phyloP scores from a whole-genome alignment of 1,140 invertebrate species.

The Bicyclus anynana region DNA sequence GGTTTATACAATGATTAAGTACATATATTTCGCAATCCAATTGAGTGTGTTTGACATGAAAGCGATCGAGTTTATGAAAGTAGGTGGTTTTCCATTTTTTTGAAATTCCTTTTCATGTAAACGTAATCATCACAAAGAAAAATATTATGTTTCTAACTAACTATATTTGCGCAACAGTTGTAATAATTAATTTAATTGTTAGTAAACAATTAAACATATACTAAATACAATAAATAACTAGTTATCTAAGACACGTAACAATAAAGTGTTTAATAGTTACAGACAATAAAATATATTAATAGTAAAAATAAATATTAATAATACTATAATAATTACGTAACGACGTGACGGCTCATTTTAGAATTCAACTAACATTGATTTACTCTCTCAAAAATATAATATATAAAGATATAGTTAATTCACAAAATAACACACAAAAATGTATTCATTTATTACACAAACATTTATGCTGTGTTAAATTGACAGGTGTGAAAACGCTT shows the following conservation, averaged over 20 bases:
- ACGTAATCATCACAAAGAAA: neutral
- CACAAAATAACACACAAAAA: constrained; percentile 9
- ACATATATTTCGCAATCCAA: too few species aligned
- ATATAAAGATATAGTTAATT: constrained; percentile 13
- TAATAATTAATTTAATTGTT: neutral
- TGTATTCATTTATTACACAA: too few species aligned
- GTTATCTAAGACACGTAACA: neutral
- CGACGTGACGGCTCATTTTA: constrained; percentile 2
- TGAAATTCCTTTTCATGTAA: neutral
- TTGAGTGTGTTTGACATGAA: too few species aligned
- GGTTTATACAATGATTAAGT: too few species aligned
- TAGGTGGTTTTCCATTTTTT: too few species aligned
- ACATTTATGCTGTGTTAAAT: too few species aligned
- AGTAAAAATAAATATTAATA: constrained; percentile 2
- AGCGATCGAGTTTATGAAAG: too few species aligned
- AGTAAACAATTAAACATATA: neutral
- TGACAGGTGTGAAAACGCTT: too few species aligned
- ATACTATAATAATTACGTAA: constrained; percentile 7
- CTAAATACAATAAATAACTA: constrained; percentile 1
- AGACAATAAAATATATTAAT: constrained; percentile 13
- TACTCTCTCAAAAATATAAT: constrained; percentile 22
- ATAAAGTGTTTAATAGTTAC: constrained; percentile 1
- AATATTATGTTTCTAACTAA: neutral
- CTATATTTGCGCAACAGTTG: neutral
- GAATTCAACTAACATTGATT: constrained; percentile 16